Conservation (phyloP, 2,797 vertebrate genomes). For the Percopsis omiscomaycus region DNA sequence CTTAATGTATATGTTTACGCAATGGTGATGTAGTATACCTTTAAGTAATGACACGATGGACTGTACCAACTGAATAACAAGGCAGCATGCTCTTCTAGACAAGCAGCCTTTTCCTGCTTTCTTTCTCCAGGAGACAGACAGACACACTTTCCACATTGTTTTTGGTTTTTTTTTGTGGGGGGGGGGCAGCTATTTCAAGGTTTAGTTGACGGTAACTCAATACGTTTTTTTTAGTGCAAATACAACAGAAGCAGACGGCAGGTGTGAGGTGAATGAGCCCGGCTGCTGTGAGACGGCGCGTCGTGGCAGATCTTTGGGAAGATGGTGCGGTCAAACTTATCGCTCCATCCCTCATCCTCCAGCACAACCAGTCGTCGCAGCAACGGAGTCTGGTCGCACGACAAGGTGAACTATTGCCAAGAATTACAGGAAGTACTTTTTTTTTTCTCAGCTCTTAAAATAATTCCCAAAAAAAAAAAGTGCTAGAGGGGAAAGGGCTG, state of each 20-base stretch:
- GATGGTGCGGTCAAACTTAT: constrained; percentile 69
- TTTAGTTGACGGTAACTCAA: constrained; percentile 63
- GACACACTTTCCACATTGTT: constrained; percentile 25
- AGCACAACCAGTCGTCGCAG: constrained; percentile 53
- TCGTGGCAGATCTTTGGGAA: constrained; percentile 75
- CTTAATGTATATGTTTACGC: constrained; percentile 39
- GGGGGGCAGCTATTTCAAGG: constrained; percentile 46
- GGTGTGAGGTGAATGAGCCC: constrained; percentile 57
- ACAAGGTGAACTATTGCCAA: constrained; percentile 82
- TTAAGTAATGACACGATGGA: constrained; percentile 47
- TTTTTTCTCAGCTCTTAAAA: constrained; percentile 72
- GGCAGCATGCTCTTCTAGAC: constrained; percentile 47
- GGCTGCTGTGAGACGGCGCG: constrained; percentile 56
- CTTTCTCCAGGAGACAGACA: background rate
- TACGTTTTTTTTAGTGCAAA: constrained; percentile 81
- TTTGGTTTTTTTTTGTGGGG: constrained; percentile 14
- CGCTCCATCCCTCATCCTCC: constrained; percentile 73
- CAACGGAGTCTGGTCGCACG: constrained; percentile 74
- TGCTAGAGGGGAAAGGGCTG: constrained; percentile 77
- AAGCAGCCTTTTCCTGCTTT: constrained; percentile 37
- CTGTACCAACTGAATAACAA: constrained; percentile 42
- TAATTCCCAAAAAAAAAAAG: constrained; percentile 76
- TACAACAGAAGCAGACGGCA: constrained; percentile 74
- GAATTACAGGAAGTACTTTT: constrained; percentile 82
- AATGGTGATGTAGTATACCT: constrained; percentile 52